Evolutionary conservation across 2,888 invertebrate genomes (phyloP), one percentile per base, ranked within the genome.

Genomic region (Scelioninae gen. 2): DNA sequence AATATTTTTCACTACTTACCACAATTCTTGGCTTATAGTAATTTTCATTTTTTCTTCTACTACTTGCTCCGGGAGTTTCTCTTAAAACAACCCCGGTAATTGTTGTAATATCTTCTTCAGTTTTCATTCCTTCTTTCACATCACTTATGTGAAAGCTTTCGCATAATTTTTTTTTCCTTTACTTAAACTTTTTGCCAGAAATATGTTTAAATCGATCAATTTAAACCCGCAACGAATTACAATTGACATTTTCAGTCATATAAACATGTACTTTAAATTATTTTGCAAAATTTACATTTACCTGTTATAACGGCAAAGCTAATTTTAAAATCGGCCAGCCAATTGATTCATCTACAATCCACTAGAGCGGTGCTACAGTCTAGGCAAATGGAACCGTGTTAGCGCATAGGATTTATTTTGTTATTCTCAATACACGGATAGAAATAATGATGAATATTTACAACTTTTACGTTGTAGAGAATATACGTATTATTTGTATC

Each of bases 31-130:
- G 18, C 4, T 43, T 43, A 10, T 43, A 43, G 7, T 10, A 18
- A 43, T 43, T 43, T 43, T 43, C 18, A 43, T 43, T 7, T 18
- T 43, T 43, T 43, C 11, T 18, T 16, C 9, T 11, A n/a, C 10
- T 43, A n/a, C 10, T 16, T 19, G 43, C 43, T 18, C 43, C 43
- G 2, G 43, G 43, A 18, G 43, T 43, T 43, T 43, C 43, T 19
- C 43, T 16, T 19, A 43, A 19, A 9, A 43, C 43, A 19, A 43
- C 6, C 1, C 43, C 43, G 2, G 11, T 43, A 13, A 15, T 11
- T 37, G 7, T 19, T 18, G 10, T 18, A n/a, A 11, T n/a, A 19
- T 43, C 10, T 2, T 43, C 11, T 43, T 7, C 13, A 3, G 2
- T 15, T 43, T 19, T 11, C 43, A 19, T 18, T 11, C 6, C 18